A percentile compares a stretch with the other conserved stretches of the same genome.
These are phyloP conservation scores for Karalla daura DNA, from an alignment of 2,797 vertebrate species.

Conservation along the genomic window DNA sequence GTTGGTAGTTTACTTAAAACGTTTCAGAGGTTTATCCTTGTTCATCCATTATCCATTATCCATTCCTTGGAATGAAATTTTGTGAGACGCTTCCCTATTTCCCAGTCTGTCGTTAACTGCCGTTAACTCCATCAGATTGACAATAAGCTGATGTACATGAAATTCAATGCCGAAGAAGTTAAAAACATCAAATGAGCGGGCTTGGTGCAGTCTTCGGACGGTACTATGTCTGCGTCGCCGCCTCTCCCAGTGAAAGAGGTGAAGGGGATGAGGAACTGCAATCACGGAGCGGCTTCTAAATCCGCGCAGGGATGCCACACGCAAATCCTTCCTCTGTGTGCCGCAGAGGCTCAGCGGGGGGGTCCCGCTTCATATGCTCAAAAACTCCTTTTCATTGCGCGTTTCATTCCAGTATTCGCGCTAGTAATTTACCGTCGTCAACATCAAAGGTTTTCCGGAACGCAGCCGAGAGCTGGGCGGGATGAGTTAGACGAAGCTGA, in stretches of 20 bases:
- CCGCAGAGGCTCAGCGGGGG: background rate
- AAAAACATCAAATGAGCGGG: no score
- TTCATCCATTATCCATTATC: no score
- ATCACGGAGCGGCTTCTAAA: background rate
- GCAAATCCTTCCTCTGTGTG: background rate
- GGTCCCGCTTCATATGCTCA: background rate
- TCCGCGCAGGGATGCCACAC: background rate
- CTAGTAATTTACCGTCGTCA: background rate
- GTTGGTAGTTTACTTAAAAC: no score
- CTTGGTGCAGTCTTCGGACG: background rate
- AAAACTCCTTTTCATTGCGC: background rate
- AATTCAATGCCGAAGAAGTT: no score
- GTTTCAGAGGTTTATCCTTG: no score
- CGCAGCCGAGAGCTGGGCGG: constrained; percentile 8
- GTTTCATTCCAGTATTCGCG: background rate
- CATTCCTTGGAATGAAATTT: no score
- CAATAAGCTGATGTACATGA: no score
- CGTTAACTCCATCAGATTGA: no score
- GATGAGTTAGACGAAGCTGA: constrained; percentile 6
- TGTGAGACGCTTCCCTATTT: no score
- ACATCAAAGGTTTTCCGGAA: background rate
- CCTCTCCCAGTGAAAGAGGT: background rate
- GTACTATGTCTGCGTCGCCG: background rate
- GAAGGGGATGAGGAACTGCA: background rate
- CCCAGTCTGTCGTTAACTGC: no score